Conservation (phyloP, 2,888 invertebrate species). For the Papilio elwesi region DNA sequence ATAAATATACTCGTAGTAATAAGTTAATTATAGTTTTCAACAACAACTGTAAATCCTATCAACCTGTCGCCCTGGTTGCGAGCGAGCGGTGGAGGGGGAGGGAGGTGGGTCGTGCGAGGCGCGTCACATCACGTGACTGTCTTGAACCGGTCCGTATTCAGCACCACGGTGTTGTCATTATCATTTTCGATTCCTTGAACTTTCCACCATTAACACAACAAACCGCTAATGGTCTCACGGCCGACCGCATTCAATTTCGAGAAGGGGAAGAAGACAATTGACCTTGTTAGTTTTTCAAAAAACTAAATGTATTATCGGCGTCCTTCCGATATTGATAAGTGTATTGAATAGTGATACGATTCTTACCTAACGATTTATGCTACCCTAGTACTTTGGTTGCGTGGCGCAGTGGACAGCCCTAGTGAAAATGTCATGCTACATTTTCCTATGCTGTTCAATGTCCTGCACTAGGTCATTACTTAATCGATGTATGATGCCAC, state of each 20-base stretch:
- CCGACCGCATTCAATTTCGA: not conserved
- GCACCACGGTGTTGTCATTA: not conserved
- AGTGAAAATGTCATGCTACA: not conserved
- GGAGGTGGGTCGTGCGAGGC: not conserved
- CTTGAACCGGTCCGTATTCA: slow-evolving; percentile 9
- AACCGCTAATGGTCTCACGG: not conserved
- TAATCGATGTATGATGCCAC: no score
- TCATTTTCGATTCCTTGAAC: slow-evolving; percentile 8
- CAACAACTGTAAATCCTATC: not conserved
- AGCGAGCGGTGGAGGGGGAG: not conserved
- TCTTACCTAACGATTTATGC: not conserved
- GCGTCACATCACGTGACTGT: not conserved
- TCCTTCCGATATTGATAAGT: slow-evolving; percentile 15
- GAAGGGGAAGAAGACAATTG: no score
- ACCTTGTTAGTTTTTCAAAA: no score
- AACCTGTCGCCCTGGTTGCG: slow-evolving; percentile 1
- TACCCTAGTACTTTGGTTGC: slow-evolving; percentile 8
- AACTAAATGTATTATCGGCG: not conserved
- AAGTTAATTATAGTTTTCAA: not conserved
- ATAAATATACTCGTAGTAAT: not conserved
- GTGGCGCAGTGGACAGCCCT: slow-evolving; percentile 17
- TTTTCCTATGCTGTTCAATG: no score
- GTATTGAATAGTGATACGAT: slow-evolving; percentile 3
- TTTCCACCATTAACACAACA: slow-evolving; percentile 6
- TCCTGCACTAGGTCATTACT: no score